Evolutionary conservation across 2,113 vertebrate genomes (phyloP).

Genomic region (Craseonycteris thonglongyai): DNA sequence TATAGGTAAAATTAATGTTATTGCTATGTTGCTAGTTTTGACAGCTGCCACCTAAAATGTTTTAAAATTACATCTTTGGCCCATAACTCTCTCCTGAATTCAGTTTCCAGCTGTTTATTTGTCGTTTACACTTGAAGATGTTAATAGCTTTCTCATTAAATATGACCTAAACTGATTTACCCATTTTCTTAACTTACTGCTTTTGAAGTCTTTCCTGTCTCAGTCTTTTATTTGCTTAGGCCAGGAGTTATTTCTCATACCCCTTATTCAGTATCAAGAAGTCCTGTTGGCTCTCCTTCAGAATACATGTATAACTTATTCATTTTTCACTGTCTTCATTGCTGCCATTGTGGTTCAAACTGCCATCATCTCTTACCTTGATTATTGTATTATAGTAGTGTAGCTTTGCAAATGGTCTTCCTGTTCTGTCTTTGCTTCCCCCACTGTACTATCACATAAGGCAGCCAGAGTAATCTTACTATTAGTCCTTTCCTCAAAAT

Average conservation of each 20-base stretch:
- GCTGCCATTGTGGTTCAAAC: too few species aligned
- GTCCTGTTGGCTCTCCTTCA: background rate
- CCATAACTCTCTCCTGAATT: background rate
- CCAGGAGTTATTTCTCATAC: background rate
- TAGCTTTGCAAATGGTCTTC: background rate
- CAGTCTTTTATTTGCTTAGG: background rate
- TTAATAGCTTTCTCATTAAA: background rate
- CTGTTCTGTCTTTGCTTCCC: background rate
- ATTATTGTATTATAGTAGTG: background rate
- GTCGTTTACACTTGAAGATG: background rate
- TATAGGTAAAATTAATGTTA: background rate
- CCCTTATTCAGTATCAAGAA: background rate
- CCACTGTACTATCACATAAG: background rate
- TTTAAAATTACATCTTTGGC: background rate
- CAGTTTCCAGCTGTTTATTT: background rate
- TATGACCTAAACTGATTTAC: background rate
- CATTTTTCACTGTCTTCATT: too few species aligned
- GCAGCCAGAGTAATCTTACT: background rate
- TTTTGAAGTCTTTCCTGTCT: background rate
- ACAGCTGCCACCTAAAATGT: background rate
- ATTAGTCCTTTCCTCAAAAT: background rate
- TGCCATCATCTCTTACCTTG: too few species aligned
- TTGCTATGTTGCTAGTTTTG: background rate
- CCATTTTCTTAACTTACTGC: background rate
- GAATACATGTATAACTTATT: background rate